These are phyloP conservation scores for Adelognathus sp. DNA, from an alignment of 2,888 invertebrate genomes.

Conservation along the genomic window DNA sequence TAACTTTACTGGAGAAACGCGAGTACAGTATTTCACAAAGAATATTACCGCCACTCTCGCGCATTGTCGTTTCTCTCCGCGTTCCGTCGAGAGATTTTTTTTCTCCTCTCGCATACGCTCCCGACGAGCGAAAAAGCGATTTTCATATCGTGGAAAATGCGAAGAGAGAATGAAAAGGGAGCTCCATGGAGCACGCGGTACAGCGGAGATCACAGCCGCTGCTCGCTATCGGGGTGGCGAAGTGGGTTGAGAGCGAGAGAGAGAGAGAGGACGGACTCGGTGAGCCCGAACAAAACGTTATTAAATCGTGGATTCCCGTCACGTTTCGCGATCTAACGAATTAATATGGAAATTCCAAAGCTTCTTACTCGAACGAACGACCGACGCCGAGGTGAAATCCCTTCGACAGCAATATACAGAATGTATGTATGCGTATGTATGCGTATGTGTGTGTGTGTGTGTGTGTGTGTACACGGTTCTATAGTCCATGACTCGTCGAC, in stretches of 20 bases:
- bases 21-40: conserved; percentile 12
- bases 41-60: conserved; percentile 22
- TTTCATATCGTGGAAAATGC: conserved; percentile 34
- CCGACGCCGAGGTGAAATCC: conserved; percentile 67
- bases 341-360: conserved; percentile 76
- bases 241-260: background rate
- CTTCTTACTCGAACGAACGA: conserved; percentile 65
- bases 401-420: conserved; percentile 26
- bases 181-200: conserved; percentile 39
- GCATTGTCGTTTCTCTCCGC: background rate
- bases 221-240: conserved; percentile 1
- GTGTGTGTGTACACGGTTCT: too few relatives aligned
- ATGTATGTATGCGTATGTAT: background rate
- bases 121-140: conserved; percentile 24
- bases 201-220: conserved; percentile 28
- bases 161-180: background rate
- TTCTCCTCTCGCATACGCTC: conserved; percentile 16
- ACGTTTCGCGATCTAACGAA: conserved; percentile 74
- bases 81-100: conserved; percentile 2
- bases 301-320: conserved; percentile 72
- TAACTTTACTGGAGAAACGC: background rate
- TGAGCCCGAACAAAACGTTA: conserved; percentile 68
- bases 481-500: conserved; percentile 9
- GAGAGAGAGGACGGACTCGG: conserved; percentile 5
- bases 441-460: too few relatives aligned